Evolutionary conservation across 1,140 invertebrate genomes (phyloP).

Genomic region (Panulirus ornatus): DNA sequence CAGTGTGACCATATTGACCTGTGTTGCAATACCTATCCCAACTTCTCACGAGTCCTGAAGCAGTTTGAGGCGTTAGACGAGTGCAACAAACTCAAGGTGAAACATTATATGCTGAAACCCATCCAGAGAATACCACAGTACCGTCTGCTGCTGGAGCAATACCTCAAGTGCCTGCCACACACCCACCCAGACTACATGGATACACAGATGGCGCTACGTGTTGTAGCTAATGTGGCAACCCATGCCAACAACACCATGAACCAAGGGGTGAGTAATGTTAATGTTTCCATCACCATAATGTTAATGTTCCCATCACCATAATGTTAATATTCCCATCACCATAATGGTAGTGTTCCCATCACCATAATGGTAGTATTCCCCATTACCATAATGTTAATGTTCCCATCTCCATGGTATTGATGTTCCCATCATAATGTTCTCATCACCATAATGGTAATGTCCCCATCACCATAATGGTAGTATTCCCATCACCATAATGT

Average conservation of each 20-base stretch:
- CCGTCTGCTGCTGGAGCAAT: slow-evolving; percentile 84
- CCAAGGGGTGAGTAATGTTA: slow-evolving; percentile 81
- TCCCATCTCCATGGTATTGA: no score
- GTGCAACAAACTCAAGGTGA: slow-evolving; percentile 83
- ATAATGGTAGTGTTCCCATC: no score
- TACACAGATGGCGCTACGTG: slow-evolving; percentile 83
- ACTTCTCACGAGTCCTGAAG: slow-evolving; percentile 82
- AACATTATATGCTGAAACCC: slow-evolving; percentile 88
- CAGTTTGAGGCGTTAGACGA: slow-evolving; percentile 84
- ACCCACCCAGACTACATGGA: slow-evolving; percentile 84
- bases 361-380: no score
- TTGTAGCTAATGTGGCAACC: slow-evolving; percentile 86
- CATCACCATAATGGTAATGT: no score
- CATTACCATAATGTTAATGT: no score
- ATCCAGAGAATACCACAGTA: slow-evolving; percentile 87
- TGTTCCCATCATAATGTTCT: no score
- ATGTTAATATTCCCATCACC: no score
- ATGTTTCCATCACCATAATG: no score
- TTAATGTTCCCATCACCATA: no score
- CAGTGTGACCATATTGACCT: slow-evolving; percentile 83
- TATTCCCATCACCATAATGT: no score
- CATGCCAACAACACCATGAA: slow-evolving; percentile 87
- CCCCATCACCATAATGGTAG: no score
- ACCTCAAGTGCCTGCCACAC: slow-evolving; percentile 82
- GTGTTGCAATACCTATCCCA: slow-evolving; percentile 82